phyloP scores from a whole-genome alignment of 2,797 vertebrate genomes.

The Huso huso region DNA sequence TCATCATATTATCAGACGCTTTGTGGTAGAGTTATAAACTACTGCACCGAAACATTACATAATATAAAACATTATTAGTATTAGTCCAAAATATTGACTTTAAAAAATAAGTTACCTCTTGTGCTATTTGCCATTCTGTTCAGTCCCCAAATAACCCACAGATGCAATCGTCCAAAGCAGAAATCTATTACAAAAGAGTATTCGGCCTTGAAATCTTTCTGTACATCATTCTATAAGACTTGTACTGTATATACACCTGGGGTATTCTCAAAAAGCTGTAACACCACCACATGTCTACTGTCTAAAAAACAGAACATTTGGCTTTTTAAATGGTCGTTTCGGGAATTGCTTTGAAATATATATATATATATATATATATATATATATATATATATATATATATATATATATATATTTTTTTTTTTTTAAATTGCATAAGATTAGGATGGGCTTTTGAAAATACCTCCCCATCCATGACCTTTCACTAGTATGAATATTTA shows the following conservation, averaged over 20 bases:
- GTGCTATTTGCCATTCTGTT: neutral
- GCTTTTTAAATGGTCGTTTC: no score
- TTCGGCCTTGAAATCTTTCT: neutral
- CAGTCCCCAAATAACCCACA: neutral
- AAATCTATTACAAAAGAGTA: conserved; percentile 2
- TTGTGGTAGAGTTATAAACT: neutral
- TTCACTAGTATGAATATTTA: no score
- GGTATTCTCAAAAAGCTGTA: neutral
- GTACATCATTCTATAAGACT: neutral
- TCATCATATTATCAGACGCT: neutral
- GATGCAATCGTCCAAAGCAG: neutral
- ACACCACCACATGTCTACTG: neutral
- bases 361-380: no score
- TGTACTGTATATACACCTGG: conserved; percentile 17
- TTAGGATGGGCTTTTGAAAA: no score
- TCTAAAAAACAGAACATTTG: neutral
- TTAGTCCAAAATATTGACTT: conserved; percentile 12
- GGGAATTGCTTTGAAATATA: no score
- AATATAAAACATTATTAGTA: neutral
- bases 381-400: no score
- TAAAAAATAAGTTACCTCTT: conserved; percentile 1
- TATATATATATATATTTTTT: no score
- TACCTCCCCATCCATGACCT: no score
- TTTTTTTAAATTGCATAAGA: no score
- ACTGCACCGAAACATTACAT: neutral